Conservation (phyloP, 2,797 vertebrate species). For the Spheniscus humboldti region DNA sequence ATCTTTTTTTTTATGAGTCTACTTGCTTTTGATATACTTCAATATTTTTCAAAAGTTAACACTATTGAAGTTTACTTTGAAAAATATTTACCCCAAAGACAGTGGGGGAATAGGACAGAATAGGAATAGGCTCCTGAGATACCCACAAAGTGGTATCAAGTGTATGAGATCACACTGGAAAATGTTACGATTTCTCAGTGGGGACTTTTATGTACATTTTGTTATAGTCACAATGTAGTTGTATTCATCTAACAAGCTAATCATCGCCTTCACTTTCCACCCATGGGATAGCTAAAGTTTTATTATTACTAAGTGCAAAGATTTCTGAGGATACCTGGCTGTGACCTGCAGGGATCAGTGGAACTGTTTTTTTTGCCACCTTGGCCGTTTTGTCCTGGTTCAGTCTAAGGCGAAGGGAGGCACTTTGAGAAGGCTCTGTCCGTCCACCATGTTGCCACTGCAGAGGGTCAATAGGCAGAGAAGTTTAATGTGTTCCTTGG, state of each 20-base stretch:
- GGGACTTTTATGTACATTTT: neutral
- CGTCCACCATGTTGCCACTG: fast-evolving
- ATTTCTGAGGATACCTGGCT: neutral
- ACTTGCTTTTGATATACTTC: neutral
- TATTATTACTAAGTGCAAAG: too few species aligned
- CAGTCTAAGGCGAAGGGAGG: neutral
- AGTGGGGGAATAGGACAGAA: neutral
- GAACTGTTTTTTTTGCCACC: neutral
- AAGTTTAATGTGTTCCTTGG: neutral
- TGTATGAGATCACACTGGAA: neutral
- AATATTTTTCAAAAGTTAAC: neutral
- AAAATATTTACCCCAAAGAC: neutral
- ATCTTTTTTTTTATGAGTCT: neutral
- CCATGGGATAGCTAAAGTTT: neutral
- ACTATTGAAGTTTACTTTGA: neutral
- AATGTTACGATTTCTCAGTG: neutral
- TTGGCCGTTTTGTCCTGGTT: neutral
- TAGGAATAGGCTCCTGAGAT: neutral
- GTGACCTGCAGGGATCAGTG: fast-evolving
- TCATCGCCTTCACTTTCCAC: neutral
- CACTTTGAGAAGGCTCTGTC: neutral
- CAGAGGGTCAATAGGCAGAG: neutral
- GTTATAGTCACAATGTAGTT: neutral
- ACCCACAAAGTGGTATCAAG: neutral
- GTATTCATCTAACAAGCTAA: neutral